These are phyloP conservation scores for Sacculina carcini DNA, from an alignment of 2,888 invertebrate species.

Conservation along the genomic window DNA sequence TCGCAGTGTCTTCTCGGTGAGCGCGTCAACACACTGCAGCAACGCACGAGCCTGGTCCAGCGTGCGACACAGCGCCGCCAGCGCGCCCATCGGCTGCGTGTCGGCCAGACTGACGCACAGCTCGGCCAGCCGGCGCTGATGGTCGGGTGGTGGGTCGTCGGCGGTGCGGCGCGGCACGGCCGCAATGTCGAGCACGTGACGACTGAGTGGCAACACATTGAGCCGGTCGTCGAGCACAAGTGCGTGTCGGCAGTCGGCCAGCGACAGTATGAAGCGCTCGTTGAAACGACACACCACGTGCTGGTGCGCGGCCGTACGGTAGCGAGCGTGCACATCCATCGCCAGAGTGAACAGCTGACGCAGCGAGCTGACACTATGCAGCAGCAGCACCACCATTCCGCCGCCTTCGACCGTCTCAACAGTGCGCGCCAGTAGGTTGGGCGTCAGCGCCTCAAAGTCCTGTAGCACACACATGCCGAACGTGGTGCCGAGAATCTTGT, in stretches of 20 bases:
- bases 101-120: slow-evolving; percentile 60
- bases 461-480: slow-evolving; percentile 84
- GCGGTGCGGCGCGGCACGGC: slow-evolving; percentile 26
- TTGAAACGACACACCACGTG: slow-evolving; percentile 83
- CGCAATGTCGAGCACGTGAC: slow-evolving; percentile 53
- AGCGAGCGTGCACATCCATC: slow-evolving; percentile 94
- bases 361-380: slow-evolving; percentile 59
- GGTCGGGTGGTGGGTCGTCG: slow-evolving; percentile 20
- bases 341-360: slow-evolving; percentile 82
- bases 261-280: slow-evolving; percentile 72
- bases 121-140: slow-evolving; percentile 35
- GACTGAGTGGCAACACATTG: slow-evolving; percentile 70
- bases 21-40: slow-evolving; percentile 72
- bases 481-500: slow-evolving; percentile 89
- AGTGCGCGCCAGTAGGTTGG: slow-evolving; percentile 82
- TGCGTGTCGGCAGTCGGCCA: slow-evolving; percentile 62
- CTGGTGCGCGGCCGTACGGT: slow-evolving; percentile 78
- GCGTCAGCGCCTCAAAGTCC: slow-evolving; percentile 93
- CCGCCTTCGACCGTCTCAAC: slow-evolving; percentile 96
- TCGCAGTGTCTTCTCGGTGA: slow-evolving; percentile 65
- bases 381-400: slow-evolving; percentile 63
- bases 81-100: slow-evolving; percentile 67
- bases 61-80: slow-evolving; percentile 70
- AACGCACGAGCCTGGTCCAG: slow-evolving; percentile 78
- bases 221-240: slow-evolving; percentile 84